Evolutionary conservation across 2,888 invertebrate species (phyloP).

Genomic region (Salpingus planirostris): DNA sequence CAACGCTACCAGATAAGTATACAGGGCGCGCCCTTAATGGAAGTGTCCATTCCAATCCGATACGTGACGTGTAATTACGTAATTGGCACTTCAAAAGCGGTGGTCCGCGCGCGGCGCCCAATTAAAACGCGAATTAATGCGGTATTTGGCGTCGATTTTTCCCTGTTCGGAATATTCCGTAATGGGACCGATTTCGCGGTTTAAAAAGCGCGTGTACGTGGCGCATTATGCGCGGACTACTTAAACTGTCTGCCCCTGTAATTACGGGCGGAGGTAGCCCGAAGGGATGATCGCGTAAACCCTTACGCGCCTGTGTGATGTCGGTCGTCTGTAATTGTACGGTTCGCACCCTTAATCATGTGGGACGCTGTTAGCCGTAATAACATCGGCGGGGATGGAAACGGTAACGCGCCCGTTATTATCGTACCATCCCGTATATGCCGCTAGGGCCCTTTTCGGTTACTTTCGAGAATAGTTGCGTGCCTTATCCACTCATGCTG

Average conservation of each 20-base stretch:
- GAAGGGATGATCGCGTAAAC: constrained; percentile 15
- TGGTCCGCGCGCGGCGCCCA: too few relatives aligned
- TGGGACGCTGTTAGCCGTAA: constrained; percentile 14
- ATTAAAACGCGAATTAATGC: too few relatives aligned
- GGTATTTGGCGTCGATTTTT: too few relatives aligned
- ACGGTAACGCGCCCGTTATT: too few relatives aligned
- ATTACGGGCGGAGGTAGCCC: constrained; percentile 14
- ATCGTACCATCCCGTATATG: too few relatives aligned
- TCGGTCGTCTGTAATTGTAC: constrained; percentile 16
- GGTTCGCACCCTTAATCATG: constrained; percentile 18
- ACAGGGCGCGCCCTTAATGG: constrained; percentile 11
- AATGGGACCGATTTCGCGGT: too few relatives aligned
- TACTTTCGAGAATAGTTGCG: constrained; percentile 13
- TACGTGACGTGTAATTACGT: constrained; percentile 8
- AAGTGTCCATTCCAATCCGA: constrained; percentile 12
- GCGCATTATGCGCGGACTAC: constrained; percentile 14
- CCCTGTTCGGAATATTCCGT: too few relatives aligned
- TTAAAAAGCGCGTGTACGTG: too few relatives aligned
- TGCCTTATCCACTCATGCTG: constrained; percentile 19
- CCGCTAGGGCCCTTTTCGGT: too few relatives aligned
- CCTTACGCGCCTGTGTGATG: too few relatives aligned
- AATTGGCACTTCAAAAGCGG: constrained; percentile 8
- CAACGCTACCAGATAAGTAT: too few relatives aligned
- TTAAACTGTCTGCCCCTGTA: constrained; percentile 17
- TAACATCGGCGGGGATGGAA: constrained; percentile 11